Evolutionary conservation across 2,797 vertebrate genomes (phyloP).

Genomic region (Ctenochaetus hawaiiensis): DNA sequence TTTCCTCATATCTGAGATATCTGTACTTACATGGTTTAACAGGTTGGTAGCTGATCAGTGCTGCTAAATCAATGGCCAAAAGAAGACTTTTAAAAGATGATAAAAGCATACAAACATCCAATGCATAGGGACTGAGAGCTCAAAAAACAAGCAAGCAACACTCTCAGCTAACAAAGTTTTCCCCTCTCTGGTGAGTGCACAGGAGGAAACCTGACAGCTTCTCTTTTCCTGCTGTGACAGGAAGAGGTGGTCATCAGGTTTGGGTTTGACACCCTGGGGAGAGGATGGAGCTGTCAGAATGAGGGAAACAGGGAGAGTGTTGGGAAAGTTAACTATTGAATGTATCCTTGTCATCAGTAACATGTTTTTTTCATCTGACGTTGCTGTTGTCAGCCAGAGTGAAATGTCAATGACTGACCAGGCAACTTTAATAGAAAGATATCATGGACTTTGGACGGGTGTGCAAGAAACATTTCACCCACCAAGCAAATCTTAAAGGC

Average conservation of each 20-base stretch:
- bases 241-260: constrained; percentile 6
- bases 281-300: background rate
- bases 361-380: background rate
- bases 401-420: too few relatives aligned
- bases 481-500: too few relatives aligned
- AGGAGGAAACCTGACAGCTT: constrained; percentile 28
- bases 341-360: too few relatives aligned
- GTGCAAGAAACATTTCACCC: too few relatives aligned
- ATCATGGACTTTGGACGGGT: too few relatives aligned
- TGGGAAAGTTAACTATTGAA: too few relatives aligned
- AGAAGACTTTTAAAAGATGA: background rate
- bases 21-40: too few relatives aligned
- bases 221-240: constrained; percentile 44
- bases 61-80: too few relatives aligned
- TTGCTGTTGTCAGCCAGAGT: too few relatives aligned
- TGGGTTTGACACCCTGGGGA: background rate
- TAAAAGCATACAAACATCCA: background rate
- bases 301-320: background rate
- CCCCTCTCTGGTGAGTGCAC: background rate
- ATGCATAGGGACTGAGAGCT: background rate
- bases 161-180: background rate
- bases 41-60: too few relatives aligned
- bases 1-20: too few relatives aligned
- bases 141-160: background rate
- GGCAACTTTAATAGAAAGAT: background rate